Base-by-base conservation (phyloP, 2,888 invertebrate species). In the Beris chalybata region DNA sequence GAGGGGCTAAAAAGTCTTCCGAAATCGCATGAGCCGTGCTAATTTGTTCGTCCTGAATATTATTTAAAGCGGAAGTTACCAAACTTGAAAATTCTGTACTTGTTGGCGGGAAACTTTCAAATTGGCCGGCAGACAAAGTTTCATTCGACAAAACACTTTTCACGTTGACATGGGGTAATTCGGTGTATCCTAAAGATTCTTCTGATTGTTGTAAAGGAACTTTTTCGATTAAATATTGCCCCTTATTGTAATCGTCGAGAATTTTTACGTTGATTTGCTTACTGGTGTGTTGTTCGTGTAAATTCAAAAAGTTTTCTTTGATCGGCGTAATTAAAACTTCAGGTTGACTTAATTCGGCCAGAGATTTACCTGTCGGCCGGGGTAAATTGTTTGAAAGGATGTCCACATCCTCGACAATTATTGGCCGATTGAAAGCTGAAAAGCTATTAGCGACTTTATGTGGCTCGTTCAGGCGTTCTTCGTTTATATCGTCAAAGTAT, bases 1-100 rank as follows among this genome's bases (percentile, higher is more conserved):
- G 83, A 11, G 87, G 86, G 1, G 86, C 84, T 66, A 87, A 78
- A 74, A 85, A 85, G 52, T 83, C 84, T 44, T 83, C 82, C 70
- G 82, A 82, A 29, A 86, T 74, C 13, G 85, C 85, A 74, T 32
- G 7, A 31, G 13, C 54, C 31, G 30, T 54, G 31, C 12, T 12
- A 31, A 5, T 30, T 5, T 54, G 5, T 3, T 38, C 38, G 38
- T 38, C 38, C 38, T 38, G 38, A 38, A 38, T 38, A 7, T 38
- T 9, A 38, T 38, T 38, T 38, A 38, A 38, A 38, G 9, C 38
- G 38, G 38, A 38, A 38, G 7, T 9, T 38, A 7, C 38, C 38
- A 38, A 38, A 7, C 9, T 38, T 1, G 9, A 9, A 5, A 38
- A 1, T 38, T 38, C 9, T 22, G 22, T 22, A 22, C 22, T 22